Evolutionary conservation across 2,113 vertebrate genomes (phyloP).

Genomic region (Lethenteron camtschaticum): DNA sequence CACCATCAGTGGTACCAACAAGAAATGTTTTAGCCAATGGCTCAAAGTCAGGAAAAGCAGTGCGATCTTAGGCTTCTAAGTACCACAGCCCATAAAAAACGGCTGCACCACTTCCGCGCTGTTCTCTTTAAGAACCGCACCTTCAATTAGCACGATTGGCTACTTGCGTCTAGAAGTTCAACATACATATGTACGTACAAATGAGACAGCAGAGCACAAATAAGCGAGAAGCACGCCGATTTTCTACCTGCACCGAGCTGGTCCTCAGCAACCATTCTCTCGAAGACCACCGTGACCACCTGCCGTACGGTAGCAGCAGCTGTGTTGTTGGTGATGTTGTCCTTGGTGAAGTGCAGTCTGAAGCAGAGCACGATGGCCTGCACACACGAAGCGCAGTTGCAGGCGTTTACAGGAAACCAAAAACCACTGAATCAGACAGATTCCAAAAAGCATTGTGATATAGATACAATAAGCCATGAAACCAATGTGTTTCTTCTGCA

Average conservation of each 20-base stretch:
- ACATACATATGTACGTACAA: slow-evolving; percentile 3
- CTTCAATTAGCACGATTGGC: neutral
- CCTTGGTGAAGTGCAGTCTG: slow-evolving; percentile 95
- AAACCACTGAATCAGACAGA: neutral
- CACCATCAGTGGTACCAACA: too few species aligned
- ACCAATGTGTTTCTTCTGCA: too few species aligned
- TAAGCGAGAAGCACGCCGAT: slow-evolving; percentile 4
- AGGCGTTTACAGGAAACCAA: neutral
- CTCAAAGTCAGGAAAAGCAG: slow-evolving; percentile 84
- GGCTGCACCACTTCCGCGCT: slow-evolving; percentile 95
- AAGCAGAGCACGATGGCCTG: slow-evolving; percentile 97
- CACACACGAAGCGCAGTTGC: slow-evolving; percentile 8
- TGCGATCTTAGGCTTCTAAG: slow-evolving; percentile 96
- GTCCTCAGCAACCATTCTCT: slow-evolving; percentile 96
- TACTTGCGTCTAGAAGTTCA: neutral
- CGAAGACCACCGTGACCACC: slow-evolving; percentile 92
- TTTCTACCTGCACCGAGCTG: slow-evolving; percentile 18
- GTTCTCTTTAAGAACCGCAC: slow-evolving; percentile 72
- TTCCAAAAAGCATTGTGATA: neutral
- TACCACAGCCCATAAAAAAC: slow-evolving; percentile 96
- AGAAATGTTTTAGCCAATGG: slow-evolving; percentile 38
- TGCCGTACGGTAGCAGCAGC: slow-evolving; percentile 84
- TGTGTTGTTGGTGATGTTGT: slow-evolving; percentile 97
- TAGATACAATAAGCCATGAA: too few species aligned
- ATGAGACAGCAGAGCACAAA: slow-evolving; percentile 6